Base-by-base conservation (phyloP, 2,113 vertebrate species). In the Clarias magur region DNA sequence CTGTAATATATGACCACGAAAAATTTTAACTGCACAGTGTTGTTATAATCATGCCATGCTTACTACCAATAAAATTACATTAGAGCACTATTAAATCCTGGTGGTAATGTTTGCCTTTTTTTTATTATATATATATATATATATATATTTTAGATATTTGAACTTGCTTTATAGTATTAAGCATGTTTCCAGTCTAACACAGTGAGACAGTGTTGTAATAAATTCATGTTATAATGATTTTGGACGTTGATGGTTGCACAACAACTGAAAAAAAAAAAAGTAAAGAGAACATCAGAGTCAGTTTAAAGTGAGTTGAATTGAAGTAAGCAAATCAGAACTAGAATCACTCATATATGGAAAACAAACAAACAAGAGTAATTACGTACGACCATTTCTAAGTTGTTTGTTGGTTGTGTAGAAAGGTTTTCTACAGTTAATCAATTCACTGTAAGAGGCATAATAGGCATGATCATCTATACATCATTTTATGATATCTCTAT, bases 281-380 rank as follows among this genome's bases (percentile, higher is more conserved):
- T 23, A 48, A 48, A 48, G 48, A 48, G 48, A 48, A 48, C 48
- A 48, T 48, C 48, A 48, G 48, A 21, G 16, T 30, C 54, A 34
- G 75, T 27, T 3, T 78, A 78, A 78, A 78, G 27, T 42, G 38
- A 12, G 62, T 4, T 42, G 30, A 38, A 60, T 4, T 42, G 30
- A 38, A 60, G 25, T 86, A 56, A 25, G 13, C 11, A 67, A 34
- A 68, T 11, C 42, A 7, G 48, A 86, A 65, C 16, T 16, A 13
- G n/a, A 53, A 85, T 85, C 57, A 76, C 27, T 76, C 34, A 27
- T 17, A 42, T 76, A 42, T 76, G 19, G 17, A 84, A 78, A 7
- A 25, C 38, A 17, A 3, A 9, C 13, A 21, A 65, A 8, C 5
- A 62, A 48, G 7, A 53, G 27, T 4, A 10, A 3, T 27, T 1